Base-by-base conservation (phyloP, 2,113 vertebrate species). In the Otocyon megalotis region DNA sequence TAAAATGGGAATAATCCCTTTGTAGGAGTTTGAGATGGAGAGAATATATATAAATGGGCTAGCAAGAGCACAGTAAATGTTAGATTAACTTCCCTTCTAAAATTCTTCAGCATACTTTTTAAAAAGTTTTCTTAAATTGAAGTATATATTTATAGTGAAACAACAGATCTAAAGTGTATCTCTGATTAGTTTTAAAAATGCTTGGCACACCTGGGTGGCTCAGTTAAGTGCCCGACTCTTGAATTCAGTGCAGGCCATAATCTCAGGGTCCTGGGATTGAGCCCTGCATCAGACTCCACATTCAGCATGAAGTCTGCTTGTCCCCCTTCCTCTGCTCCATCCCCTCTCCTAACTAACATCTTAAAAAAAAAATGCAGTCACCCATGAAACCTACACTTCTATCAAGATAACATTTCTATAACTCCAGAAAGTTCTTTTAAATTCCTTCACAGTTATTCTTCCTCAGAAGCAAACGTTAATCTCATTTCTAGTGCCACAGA, bases 391-490 rank as follows among this genome's bases (percentile, higher is more conserved):
- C 56, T 48, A 81, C 8, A 69, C 28, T 89, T 96, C 58, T 92
- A 58, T 69, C 56, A 80, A 88, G 60, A 77, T 82, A 74, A 60
- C 26, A 92, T 81, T 86, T 90, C 28, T 14, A 79, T 65, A 15
- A 87, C 14, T 28, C 80, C 13, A 63, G 79, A 80, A 89, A 86
- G 17, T 83, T 79, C 81, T 32, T 32, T 89, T 37, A 92, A 32
- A 32, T 92, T 97, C 48, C 88, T 93, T 93, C 24, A 63, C 17
- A 94, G 63, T 89, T 63, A 62, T 93, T 94, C 81, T 95, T 37
- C 58, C 15, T 17, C 22, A 90, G 54, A 94, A 92, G 76, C 50
- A 90, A 87, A 20, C 17, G 87, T 37, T 65, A 60, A 95, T 89
- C 26, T 93, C 53, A 86, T 71, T 96, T 77, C 48, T 87, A 67